Conservation (phyloP, 2,797 vertebrate species). For the Falco biarmicus region DNA sequence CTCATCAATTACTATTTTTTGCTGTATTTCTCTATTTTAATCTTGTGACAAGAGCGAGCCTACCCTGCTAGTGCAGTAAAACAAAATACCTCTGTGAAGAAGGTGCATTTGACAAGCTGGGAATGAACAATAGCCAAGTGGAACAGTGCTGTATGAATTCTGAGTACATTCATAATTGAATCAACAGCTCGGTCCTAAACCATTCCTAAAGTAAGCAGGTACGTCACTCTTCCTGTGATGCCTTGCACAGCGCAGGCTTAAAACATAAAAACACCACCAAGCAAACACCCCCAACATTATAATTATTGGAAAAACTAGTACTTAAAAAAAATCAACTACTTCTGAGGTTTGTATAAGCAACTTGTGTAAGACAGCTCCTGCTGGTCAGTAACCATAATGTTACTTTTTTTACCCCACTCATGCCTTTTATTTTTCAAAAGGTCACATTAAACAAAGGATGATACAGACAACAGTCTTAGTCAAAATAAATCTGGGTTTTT, state of each 20-base stretch:
- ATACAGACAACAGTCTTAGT: constrained; percentile 22
- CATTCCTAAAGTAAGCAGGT: not conserved
- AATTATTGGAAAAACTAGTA: not conserved
- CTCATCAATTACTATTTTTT: not conserved
- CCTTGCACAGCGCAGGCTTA: not conserved
- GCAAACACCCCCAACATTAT: not conserved
- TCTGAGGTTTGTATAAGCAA: not conserved
- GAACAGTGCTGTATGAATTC: not conserved
- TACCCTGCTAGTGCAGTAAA: not conserved
- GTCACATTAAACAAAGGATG: constrained; percentile 22
- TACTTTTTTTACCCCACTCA: constrained; percentile 30
- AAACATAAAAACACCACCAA: not conserved
- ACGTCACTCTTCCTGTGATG: not conserved
- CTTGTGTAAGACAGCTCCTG: not conserved
- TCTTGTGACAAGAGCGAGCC: not conserved
- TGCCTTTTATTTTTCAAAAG: constrained; percentile 55
- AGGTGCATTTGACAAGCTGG: not conserved
- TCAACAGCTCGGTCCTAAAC: not conserved
- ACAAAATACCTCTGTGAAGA: not conserved
- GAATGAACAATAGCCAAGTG: not conserved
- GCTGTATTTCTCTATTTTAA: not conserved
- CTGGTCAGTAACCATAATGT: not conserved
- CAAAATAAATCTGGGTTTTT: not conserved
- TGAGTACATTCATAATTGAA: not conserved
- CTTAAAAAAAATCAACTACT: not conserved